Conservation (phyloP, 2,113 vertebrate species). For the Myotis davidii region DNA sequence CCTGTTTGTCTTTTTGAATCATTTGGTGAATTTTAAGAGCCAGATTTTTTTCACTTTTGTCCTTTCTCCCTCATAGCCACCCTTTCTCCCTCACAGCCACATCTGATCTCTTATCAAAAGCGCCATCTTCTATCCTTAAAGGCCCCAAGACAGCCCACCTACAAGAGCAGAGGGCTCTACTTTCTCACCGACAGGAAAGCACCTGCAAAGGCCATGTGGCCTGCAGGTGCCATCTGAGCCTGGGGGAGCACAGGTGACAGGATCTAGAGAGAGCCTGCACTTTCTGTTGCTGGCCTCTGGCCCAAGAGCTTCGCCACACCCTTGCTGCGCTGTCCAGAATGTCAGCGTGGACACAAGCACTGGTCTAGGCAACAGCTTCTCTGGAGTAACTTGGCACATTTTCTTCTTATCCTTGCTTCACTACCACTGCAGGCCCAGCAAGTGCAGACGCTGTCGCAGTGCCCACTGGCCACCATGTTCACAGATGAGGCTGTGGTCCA, state of each 20-base stretch:
- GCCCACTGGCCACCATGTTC: neutral
- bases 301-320: rapidly evolving
- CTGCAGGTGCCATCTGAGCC: neutral
- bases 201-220: neutral
- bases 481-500: neutral
- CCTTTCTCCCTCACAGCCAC: neutral
- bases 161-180: neutral
- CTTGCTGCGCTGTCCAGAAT: neutral
- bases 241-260: neutral
- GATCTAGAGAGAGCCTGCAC: too few species aligned
- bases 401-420: neutral
- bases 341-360: neutral
- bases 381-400: neutral
- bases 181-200: neutral
- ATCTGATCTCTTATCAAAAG: neutral
- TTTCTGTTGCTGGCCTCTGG: neutral
- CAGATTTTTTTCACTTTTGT: neutral
- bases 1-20: neutral
- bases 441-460: neutral
- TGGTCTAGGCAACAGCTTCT: neutral
- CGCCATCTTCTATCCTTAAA: neutral
- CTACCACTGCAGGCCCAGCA: neutral
- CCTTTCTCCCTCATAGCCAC: neutral
- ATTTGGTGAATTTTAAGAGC: neutral
- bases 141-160: neutral